Percentiles rank a stretch among this genome's conserved stretches.
Evolutionary conservation across 2,888 invertebrate genomes (phyloP).

Genomic region (Diarsia mendica): DNA sequence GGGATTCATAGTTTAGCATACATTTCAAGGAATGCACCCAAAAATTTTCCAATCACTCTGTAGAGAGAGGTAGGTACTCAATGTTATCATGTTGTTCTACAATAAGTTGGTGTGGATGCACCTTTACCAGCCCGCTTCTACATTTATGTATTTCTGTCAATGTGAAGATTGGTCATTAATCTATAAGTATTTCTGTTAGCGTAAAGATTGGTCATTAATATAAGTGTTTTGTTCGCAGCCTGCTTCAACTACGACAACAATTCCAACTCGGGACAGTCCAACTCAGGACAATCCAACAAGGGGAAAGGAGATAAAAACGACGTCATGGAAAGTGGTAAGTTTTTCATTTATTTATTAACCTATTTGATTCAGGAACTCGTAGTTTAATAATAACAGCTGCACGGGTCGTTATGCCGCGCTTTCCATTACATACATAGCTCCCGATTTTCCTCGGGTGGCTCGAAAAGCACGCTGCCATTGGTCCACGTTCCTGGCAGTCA

Average conservation of each 20-base stretch:
- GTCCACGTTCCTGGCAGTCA: too few species aligned
- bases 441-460: too few species aligned
- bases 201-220: background rate
- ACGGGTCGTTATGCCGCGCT: background rate
- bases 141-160: background rate
- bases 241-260: constrained; percentile 87
- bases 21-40: too few species aligned
- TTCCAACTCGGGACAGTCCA: constrained; percentile 47
- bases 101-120: background rate
- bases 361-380: background rate
- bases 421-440: background rate
- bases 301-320: constrained; percentile 65
- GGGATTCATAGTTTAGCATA: too few species aligned
- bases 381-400: too few species aligned
- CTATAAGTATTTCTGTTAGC: background rate
- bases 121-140: background rate
- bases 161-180: background rate
- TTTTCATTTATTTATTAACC: background rate
- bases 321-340: constrained; percentile 63
- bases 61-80: too few species aligned
- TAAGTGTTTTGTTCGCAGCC: constrained; percentile 78
- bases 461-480: too few species aligned
- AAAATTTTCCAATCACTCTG: too few species aligned
- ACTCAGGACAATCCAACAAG: constrained; percentile 61
- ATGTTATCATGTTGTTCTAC: too few species aligned